A percentile compares a stretch with the other conserved stretches of the same genome.
phyloP scores from a whole-genome alignment of 2,113 vertebrate species.

The Neogale vison region DNA sequence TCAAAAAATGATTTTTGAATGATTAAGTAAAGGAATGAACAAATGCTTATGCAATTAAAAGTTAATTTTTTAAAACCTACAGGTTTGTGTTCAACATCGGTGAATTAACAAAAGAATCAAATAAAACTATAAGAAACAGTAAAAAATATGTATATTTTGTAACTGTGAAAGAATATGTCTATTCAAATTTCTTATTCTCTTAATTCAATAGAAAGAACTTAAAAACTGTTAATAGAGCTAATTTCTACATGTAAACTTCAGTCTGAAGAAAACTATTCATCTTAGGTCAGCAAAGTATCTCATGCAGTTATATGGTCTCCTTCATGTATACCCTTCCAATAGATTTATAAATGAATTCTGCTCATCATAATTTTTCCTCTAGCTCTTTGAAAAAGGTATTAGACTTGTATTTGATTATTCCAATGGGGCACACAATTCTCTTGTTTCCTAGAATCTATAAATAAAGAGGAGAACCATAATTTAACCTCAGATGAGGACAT shows the following conservation, averaged over 20 bases:
- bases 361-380: not conserved
- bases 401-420: not conserved
- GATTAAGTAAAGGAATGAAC: not conserved
- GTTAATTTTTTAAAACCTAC: not conserved
- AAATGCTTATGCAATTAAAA: not conserved
- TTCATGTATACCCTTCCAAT: not conserved
- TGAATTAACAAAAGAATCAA: not conserved
- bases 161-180: not conserved
- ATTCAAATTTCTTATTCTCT: constrained; percentile 7
- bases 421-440: not conserved
- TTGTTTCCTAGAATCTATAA: not conserved
- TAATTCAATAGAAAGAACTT: not conserved
- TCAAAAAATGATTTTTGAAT: not conserved
- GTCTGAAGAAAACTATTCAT: constrained; percentile 5
- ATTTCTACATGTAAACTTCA: constrained; percentile 16
- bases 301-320: not conserved
- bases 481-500: not conserved
- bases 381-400: constrained; percentile 28
- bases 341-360: not conserved
- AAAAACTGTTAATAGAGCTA: not conserved
- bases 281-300: not conserved
- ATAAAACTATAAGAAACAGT: not conserved
- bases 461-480: not conserved
- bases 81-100: not conserved
- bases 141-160: not conserved